Evolutionary conservation across 2,797 vertebrate genomes (phyloP), one percentile per base, ranked within the genome.

Genomic region (Borostomias antarcticus): DNA sequence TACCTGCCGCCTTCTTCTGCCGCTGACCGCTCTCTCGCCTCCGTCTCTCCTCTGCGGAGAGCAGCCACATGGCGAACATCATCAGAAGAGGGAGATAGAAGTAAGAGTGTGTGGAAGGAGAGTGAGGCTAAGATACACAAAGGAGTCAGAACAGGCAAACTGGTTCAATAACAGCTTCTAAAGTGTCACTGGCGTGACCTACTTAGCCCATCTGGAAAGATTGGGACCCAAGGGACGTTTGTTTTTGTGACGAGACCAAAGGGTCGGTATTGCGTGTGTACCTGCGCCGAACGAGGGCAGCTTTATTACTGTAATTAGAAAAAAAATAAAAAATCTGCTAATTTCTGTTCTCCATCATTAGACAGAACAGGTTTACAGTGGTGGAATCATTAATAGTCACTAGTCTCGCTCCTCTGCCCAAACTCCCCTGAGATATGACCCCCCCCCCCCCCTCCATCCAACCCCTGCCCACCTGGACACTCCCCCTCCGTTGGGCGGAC

Each of bases 271-370:
- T 15, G 21, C 30, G 8, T 33, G 57, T 13, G 29, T 33, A 3
- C 32, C 48, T 59, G 53, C 2, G 74, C 33, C 67, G 48, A 72
- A 32, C 30, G 11, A 76, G 58, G 32, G 33, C 54, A 48, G 32
- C 70, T 74, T 66, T 68, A 45, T 58, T 32, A 37, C 35, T 21
- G 74, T 73, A 79, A 84, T 81, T 81, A 74, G 62, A 69, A 47
- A 21, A 40, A 35, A 48, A 52, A 37, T 21, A n/a, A n/a, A n/a
- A n/a, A 76, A 79, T 73, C 54, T 76, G 71, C 75, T 78, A 72
- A 77, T 72, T 67, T 77, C 80, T 76, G 35, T 62, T 61, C 25
- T 15, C 10, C 28, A 10, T 32, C 68, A 74, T 76, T 76, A 75
- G 51, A 66, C 61, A 81, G 62, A 69, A 76, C 69, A 57, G 48